Percentiles rank a stretch among this genome's conserved stretches.
These are phyloP conservation scores for Conus betulinus DNA, from an alignment of 1,140 invertebrate genomes.

Conservation along the genomic window DNA sequence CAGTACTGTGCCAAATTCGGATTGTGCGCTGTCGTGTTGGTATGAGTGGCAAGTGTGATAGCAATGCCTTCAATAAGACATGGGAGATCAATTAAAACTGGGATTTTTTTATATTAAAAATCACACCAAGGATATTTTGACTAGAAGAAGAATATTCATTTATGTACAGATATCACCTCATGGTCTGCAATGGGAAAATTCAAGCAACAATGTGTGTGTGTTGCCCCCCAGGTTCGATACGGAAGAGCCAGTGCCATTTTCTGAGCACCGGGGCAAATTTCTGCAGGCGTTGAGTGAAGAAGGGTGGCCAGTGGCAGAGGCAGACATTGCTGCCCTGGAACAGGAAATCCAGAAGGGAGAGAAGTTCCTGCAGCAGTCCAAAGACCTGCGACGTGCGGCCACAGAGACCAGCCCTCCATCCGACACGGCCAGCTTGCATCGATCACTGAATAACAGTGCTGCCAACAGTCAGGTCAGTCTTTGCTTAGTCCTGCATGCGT, in stretches of 20 bases:
- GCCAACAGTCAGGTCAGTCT: constrained; percentile 28
- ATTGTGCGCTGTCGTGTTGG: too few relatives aligned
- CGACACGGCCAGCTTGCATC: not conserved
- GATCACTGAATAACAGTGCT: not conserved
- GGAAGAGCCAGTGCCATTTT: constrained; percentile 56
- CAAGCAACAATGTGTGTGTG: not conserved
- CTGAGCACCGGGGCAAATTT: constrained; percentile 56
- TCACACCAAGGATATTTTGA: too few relatives aligned
- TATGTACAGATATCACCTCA: too few relatives aligned
- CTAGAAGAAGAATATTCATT: too few relatives aligned
- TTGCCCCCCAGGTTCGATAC: constrained; percentile 54
- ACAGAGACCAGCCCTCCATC: constrained; percentile 17
- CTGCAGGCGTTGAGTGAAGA: constrained; percentile 54
- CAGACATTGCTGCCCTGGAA: constrained; percentile 79
- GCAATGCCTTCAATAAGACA: too few relatives aligned
- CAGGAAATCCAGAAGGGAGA: constrained; percentile 62
- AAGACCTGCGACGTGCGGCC: constrained; percentile 53
- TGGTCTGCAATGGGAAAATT: not conserved
- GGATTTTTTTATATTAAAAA: too few relatives aligned
- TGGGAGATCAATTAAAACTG: too few relatives aligned
- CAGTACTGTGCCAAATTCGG: too few relatives aligned
- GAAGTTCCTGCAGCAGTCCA: constrained; percentile 65
- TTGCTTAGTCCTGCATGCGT: constrained; percentile 25
- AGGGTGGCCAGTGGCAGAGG: constrained; percentile 83
- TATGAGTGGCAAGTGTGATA: too few relatives aligned